Conservation (phyloP, 2,888 invertebrate species). For the Lordiphosa andalusiaca region DNA sequence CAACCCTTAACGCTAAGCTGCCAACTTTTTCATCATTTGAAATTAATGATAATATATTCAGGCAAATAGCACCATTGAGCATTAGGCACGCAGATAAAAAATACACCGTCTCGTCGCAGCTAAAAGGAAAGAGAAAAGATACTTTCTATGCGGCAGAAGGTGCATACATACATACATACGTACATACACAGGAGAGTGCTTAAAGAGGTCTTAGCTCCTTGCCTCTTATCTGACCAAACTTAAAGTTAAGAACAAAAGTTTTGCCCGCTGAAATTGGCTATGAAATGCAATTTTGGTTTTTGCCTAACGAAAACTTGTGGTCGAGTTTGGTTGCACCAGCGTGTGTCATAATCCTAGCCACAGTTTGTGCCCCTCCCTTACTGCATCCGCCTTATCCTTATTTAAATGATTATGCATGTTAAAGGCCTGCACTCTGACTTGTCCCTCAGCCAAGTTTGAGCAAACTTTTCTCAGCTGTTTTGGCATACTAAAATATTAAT, state of each 20-base stretch:
- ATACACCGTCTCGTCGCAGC: slow-evolving; percentile 12
- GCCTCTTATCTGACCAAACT: slow-evolving; percentile 43
- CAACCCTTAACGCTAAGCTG: slow-evolving; percentile 7
- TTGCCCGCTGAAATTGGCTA: slow-evolving; percentile 50
- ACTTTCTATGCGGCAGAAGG: slow-evolving; percentile 11
- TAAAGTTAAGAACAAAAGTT: slow-evolving; percentile 44
- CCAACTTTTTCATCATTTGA: slow-evolving; percentile 40
- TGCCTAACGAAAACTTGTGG: slow-evolving; percentile 26
- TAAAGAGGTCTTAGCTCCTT: slow-evolving; percentile 22
- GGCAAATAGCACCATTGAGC: slow-evolving; percentile 59
- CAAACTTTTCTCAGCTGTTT: slow-evolving; percentile 27
- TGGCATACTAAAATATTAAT: slow-evolving; percentile 58
- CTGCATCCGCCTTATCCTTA: slow-evolving; percentile 43
- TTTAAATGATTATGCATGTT: slow-evolving; percentile 69
- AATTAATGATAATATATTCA: slow-evolving; percentile 67
- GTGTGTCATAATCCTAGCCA: slow-evolving; percentile 40
- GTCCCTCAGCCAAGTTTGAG: slow-evolving; percentile 9
- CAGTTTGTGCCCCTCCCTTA: slow-evolving; percentile 1
- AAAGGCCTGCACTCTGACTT: slow-evolving; percentile 38
- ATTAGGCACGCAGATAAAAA: slow-evolving; percentile 48
- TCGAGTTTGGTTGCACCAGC: slow-evolving; percentile 26
- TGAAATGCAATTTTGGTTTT: slow-evolving; percentile 54
- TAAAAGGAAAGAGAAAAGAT: slow-evolving; percentile 6
- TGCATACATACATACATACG: slow-evolving; percentile 7
- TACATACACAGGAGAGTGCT: slow-evolving; percentile 30